phyloP scores from a whole-genome alignment of 2,113 vertebrate species.

The Amblyornis subalaris region DNA sequence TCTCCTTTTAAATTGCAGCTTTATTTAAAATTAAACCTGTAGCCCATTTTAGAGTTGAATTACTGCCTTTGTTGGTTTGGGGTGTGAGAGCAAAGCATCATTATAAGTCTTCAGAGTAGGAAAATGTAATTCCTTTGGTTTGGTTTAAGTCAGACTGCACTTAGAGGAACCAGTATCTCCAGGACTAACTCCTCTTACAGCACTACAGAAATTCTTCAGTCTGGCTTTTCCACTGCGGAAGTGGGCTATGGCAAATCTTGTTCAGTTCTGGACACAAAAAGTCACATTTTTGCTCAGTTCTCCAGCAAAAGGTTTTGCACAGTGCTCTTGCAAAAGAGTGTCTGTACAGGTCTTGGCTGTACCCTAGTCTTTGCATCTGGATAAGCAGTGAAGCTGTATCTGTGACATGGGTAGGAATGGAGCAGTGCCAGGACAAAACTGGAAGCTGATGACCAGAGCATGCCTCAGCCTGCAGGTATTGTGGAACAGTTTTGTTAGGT shows the following conservation, averaged over 20 bases:
- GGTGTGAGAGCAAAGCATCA: background rate
- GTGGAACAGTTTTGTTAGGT: background rate
- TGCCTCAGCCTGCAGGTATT: background rate
- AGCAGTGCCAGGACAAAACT: background rate
- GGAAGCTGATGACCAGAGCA: background rate
- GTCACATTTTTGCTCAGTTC: background rate
- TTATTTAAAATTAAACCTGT: background rate
- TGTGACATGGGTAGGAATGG: background rate
- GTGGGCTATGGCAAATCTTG: background rate
- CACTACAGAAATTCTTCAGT: background rate
- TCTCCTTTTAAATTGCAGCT: constrained; percentile 1
- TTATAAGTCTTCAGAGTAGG: background rate
- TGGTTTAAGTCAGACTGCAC: background rate
- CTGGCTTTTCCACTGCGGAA: background rate
- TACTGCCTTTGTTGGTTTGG: background rate
- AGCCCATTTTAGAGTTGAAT: background rate
- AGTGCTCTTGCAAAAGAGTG: background rate
- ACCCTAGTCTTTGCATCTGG: background rate
- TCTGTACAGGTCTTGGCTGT: background rate
- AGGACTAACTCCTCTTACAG: background rate
- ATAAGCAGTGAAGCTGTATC: background rate
- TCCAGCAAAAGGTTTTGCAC: background rate
- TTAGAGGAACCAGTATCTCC: background rate
- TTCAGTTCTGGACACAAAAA: background rate
- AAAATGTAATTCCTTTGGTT: background rate